Evolutionary conservation across 1,140 invertebrate species (phyloP).

Genomic region (Drosophila pectinifera): DNA sequence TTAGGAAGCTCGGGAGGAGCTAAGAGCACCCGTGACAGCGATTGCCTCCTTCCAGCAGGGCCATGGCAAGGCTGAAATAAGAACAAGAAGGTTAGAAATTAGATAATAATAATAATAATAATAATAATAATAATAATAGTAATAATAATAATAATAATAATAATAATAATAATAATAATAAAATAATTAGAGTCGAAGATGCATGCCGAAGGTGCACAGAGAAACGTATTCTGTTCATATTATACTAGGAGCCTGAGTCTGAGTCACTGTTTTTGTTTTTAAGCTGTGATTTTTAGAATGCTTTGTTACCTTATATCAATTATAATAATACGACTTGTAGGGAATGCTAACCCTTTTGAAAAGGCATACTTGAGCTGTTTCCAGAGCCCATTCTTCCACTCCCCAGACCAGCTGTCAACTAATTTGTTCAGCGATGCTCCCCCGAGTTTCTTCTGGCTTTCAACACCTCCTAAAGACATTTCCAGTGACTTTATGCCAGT

Average conservation of each 20-base stretch:
- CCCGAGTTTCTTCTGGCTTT: not conserved
- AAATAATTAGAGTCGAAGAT: no score
- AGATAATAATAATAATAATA: no score
- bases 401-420: no score
- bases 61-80: slow-evolving; percentile 29
- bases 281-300: not conserved
- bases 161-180: no score
- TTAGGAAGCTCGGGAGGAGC: slow-evolving; percentile 10
- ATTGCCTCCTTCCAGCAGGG: slow-evolving; percentile 27
- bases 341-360: not conserved
- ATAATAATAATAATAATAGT: no score
- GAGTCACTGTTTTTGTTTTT: not conserved
- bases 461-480: not conserved
- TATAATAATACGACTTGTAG: no score
- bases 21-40: slow-evolving; percentile 25
- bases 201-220: no score
- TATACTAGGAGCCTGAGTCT: no score
- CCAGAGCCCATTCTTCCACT: no score
- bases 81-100: not conserved
- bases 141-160: no score
- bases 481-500: slow-evolving; percentile 2
- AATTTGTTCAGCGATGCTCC: not conserved
- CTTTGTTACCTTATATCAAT: no score
- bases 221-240: no score
- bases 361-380: not conserved